phyloP scores from a whole-genome alignment of 2,888 invertebrate species.

The Stenchaetothrips biformis region DNA sequence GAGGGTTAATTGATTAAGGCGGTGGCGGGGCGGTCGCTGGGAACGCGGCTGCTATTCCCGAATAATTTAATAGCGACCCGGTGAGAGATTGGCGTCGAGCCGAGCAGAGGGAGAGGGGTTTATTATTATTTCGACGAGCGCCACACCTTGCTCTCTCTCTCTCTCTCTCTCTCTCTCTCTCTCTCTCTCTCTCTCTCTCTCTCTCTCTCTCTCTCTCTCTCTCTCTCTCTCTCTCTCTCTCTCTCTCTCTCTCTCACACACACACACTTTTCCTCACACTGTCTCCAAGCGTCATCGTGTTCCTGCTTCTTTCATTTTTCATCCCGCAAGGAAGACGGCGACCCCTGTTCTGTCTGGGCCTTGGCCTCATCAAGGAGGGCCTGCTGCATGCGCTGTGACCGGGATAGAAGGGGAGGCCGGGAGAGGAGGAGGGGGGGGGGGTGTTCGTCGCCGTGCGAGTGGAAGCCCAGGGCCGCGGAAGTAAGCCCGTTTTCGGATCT shows the following conservation, averaged over 20 bases:
- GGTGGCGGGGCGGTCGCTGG: background rate
- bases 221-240: background rate
- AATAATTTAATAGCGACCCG: constrained; percentile 23
- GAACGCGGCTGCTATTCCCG: background rate
- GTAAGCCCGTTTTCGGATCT: background rate
- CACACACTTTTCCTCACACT: background rate
- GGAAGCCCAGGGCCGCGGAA: background rate
- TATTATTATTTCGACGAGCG: background rate
- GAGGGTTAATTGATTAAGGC: constrained; percentile 24
- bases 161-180: background rate
- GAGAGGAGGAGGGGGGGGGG: background rate
- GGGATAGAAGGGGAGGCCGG: background rate
- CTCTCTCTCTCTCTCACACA: background rate
- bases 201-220: background rate
- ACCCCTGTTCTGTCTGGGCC: background rate
- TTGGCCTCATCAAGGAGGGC: background rate
- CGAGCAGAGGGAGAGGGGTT: background rate
- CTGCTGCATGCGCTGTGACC: background rate
- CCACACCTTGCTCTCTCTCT: background rate
- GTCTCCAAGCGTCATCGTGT: too few relatives aligned
- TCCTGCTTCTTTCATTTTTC: background rate
- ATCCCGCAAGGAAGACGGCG: background rate
- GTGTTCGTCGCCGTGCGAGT: background rate
- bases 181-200: background rate
- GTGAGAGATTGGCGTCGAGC: constrained; percentile 14